These are phyloP conservation scores for Malacoraja senta DNA, from an alignment of 2,797 vertebrate genomes.

Conservation along the genomic window DNA sequence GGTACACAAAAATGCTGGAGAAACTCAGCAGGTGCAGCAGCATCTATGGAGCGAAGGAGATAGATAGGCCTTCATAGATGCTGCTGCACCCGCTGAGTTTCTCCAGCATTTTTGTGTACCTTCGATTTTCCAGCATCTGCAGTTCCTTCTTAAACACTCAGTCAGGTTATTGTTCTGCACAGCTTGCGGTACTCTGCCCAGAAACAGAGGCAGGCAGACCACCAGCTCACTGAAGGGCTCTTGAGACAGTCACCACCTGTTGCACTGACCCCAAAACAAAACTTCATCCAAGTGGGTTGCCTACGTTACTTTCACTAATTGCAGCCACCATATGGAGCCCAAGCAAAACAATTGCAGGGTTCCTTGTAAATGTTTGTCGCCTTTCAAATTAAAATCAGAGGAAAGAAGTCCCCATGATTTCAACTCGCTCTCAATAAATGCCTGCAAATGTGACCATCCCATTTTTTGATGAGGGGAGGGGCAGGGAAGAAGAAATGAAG, in stretches of 20 bases:
- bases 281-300: conserved; percentile 12
- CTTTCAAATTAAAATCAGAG: background rate
- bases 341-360: background rate
- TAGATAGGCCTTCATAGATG: too few species aligned
- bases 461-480: too few species aligned
- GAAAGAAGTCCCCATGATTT: background rate
- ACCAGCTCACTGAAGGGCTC: background rate
- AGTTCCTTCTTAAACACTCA: too few species aligned
- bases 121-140: too few species aligned
- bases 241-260: conserved; percentile 12
- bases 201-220: background rate
- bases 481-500: conserved; percentile 37
- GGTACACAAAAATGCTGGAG: too few species aligned
- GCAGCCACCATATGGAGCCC: background rate
- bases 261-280: background rate
- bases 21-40: too few species aligned
- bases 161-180: background rate
- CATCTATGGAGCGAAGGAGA: too few species aligned
- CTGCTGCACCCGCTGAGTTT: too few species aligned
- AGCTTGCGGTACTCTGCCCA: background rate
- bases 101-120: too few species aligned
- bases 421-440: background rate
- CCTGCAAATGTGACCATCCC: background rate
- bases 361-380: background rate
- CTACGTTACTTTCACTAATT: conserved; percentile 2